Evolutionary conservation across 1,140 invertebrate genomes (phyloP), one percentile per base, ranked within the genome.

Genomic region (Saccostrea cuccullata): DNA sequence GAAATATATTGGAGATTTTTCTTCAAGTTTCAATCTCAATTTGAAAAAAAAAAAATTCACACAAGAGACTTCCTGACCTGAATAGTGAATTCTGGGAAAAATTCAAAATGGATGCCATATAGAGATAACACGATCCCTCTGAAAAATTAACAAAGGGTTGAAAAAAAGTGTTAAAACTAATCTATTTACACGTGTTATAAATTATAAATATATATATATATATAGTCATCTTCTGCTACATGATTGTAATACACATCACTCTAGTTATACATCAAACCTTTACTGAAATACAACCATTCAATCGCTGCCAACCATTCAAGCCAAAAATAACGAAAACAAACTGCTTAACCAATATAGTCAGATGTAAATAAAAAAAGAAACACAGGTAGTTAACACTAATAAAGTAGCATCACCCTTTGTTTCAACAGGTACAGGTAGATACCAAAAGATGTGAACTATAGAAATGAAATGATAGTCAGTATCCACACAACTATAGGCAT

Each of bases 261-360:
- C 70, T 77, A 77, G 30, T 15, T 77, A 77, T 30, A 77, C 13
- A 26, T 36, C 15, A 26, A 77, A 77, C 26, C 26, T 77, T 20
- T 64, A 64, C n/a, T 20, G 58, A 64, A 64, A 64, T 64, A 77
- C 70, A 77, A 77, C 70, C 70, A 77, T 77, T 77, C 70, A 77
- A 23, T 30, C 70, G 26, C 70, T 77, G 70, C 70, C 70, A 77
- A 30, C 15, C 60, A 77, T 30, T 30, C 23, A 26, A 30, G 70
- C 17, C 58, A 77, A 30, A 30, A 77, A 36, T 26, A 77, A 30
- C 5, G 30, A 11, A 73, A 30, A 30, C 70, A 30, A 9, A 73
- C 30, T 36, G 30, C 30, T 36, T 30, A 30, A 77, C 26, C 13
- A 23, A 64, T n/a, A 64, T 20, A 20, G n/a, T 64, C 5, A 20